phyloP scores from a whole-genome alignment of 2,113 vertebrate species.

The Macroglossus sobrinus region DNA sequence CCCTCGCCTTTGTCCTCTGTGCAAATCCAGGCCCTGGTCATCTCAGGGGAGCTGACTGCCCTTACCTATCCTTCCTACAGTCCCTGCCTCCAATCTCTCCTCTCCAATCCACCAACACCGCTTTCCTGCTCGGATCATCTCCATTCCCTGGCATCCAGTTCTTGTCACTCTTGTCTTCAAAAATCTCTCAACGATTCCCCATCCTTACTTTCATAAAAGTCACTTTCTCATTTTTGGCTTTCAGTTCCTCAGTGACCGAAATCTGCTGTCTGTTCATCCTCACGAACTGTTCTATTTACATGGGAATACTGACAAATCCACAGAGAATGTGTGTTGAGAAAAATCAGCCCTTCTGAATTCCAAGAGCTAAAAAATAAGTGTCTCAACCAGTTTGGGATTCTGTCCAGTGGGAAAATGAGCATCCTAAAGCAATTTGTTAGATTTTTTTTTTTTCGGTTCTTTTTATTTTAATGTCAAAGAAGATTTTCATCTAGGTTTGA shows the following conservation, averaged over 20 bases:
- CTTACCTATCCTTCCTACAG: background rate
- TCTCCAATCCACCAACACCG: background rate
- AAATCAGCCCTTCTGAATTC: background rate
- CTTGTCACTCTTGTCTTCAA: background rate
- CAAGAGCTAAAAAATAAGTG: background rate
- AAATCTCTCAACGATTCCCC: background rate
- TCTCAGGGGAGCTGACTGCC: background rate
- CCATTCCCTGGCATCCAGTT: background rate
- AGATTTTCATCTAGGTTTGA: background rate
- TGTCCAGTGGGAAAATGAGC: background rate
- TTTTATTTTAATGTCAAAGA: background rate
- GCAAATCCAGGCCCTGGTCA: background rate
- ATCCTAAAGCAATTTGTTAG: background rate
- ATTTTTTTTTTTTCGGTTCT: background rate
- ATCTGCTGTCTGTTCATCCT: background rate
- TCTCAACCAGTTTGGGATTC: background rate
- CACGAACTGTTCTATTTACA: background rate
- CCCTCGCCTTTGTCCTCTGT: background rate
- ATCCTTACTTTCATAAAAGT: background rate
- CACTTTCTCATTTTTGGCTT: background rate
- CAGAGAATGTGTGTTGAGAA: background rate
- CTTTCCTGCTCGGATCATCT: background rate
- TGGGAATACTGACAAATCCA: background rate
- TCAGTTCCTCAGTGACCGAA: background rate
- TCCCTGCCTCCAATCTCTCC: background rate